Base-by-base conservation (phyloP, 2,888 invertebrate species). In the Chrysolina oricalcia region DNA sequence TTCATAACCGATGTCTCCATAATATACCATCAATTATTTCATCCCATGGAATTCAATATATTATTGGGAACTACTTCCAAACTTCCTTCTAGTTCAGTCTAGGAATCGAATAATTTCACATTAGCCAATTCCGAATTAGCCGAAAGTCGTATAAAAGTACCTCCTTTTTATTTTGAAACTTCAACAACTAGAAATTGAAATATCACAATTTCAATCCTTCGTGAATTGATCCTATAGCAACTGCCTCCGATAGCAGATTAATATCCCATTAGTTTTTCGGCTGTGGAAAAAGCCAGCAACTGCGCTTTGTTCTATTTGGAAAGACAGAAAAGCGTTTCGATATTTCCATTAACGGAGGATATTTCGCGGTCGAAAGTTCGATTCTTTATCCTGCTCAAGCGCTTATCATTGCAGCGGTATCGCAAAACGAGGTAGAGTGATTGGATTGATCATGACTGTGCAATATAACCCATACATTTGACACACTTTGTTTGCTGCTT, bases 241-340 rank as follows among this genome's bases (percentile, higher is more conserved):
- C 53, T 53, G 81, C 77, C 79, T 75, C 70, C 76, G 76, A 76
- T 78, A 75, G 71, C 65, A 78, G 83, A 83, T 83, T 83, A 82
- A 83, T 83, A 83, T 81, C 83, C 81, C 82, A 83, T 83, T 82
- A 81, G 82, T 83, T 80, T 80, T 81, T 81, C 78, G 76, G 74
- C 76, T 75, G 75, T 78, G 77, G 70, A 73, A 80, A 79, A 79
- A 82, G 80, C 77, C 74, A 72, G 79, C 78, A 77, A 80, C 74
- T 77, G 76, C 35, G 59, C n/a, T 59, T 59, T 23, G 23, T 80
- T 66, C 48, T 66, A 69, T 73, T 69, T 64, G 53, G 62, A 40
- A 68, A 50, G 13, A 64, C 19, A 23, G 53, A 70, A 40, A 67
- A 48, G 23, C 67, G 67, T 46, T 27, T 27, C 27, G 23, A 48